phyloP scores from a whole-genome alignment of 1,140 invertebrate genomes.

The Eupristina koningsbergeri region DNA sequence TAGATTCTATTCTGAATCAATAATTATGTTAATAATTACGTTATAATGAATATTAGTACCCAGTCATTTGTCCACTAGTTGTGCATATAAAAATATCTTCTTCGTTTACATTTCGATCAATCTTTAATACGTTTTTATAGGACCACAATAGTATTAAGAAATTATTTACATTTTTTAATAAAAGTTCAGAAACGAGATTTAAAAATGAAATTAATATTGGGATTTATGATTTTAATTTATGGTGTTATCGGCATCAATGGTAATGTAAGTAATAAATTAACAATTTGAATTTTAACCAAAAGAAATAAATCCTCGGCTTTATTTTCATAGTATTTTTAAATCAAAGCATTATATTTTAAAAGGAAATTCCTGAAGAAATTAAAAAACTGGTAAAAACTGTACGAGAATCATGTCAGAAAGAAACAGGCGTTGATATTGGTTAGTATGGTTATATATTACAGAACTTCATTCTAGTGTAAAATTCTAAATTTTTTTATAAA shows the following conservation, averaged over 20 bases:
- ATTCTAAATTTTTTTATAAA: background rate
- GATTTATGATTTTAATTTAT: background rate
- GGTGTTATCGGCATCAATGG: background rate
- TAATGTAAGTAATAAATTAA: conserved; percentile 15
- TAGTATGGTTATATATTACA: background rate
- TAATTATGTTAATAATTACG: background rate
- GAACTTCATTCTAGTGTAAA: background rate
- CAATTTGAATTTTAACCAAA: background rate
- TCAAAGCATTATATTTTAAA: background rate
- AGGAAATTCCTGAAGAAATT: conserved; percentile 42
- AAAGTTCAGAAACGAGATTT: background rate
- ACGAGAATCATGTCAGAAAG: conserved; percentile 39
- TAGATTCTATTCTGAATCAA: background rate
- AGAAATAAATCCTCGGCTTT: too few species aligned
- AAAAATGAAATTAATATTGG: conserved; percentile 15
- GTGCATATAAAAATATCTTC: conserved; percentile 5
- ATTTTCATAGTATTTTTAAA: background rate
- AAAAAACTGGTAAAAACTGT: background rate
- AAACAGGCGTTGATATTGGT: conserved; percentile 50
- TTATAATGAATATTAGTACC: background rate
- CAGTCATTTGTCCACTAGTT: background rate
- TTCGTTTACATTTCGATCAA: background rate
- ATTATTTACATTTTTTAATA: background rate
- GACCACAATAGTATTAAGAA: background rate
- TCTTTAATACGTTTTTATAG: background rate